A percentile compares a stretch with the other conserved stretches of the same genome.
phyloP scores from a whole-genome alignment of 2,888 invertebrate species.

The Drosophila borealis region DNA sequence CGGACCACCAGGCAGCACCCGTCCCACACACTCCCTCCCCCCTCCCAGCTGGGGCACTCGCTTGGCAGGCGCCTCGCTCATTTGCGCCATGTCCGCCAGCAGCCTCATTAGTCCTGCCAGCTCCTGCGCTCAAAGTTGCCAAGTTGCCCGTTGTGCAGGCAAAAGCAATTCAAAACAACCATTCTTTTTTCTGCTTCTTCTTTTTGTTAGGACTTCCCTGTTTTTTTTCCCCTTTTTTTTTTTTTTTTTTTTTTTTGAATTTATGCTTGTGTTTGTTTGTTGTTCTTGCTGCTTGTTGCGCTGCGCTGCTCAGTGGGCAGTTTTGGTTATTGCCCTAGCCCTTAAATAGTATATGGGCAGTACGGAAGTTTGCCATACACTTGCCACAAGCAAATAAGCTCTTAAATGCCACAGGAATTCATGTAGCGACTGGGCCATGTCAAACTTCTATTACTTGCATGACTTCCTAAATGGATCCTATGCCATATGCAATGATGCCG shows the following conservation, averaged over 20 bases:
- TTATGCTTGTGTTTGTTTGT: constrained; percentile 45
- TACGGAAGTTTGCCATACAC: constrained; percentile 34
- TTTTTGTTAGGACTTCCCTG: constrained; percentile 17
- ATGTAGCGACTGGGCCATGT: constrained; percentile 2
- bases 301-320: constrained; percentile 29
- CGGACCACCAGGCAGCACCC: constrained; percentile 9
- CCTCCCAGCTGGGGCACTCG: constrained; percentile 1
- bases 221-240: constrained; percentile 1
- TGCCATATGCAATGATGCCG: neutral
- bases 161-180: constrained; percentile 66
- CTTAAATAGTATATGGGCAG: constrained; percentile 6
- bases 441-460: constrained; percentile 7
- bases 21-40: neutral
- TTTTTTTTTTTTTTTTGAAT: constrained; percentile 36
- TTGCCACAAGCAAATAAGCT: constrained; percentile 32
- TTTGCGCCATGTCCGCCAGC: constrained; percentile 59
- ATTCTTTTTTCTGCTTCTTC: constrained; percentile 33
- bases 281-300: constrained; percentile 26
- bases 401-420: constrained; percentile 14
- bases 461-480: constrained; percentile 5
- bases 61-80: constrained; percentile 42
- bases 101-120: constrained; percentile 66
- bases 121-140: constrained; percentile 57
- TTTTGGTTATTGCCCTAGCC: constrained; percentile 32
- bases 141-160: constrained; percentile 53